Evolutionary conservation across 2,113 vertebrate genomes (phyloP), one percentile per base, ranked within the genome.

Genomic region (Pangasianodon hypophthalmus): DNA sequence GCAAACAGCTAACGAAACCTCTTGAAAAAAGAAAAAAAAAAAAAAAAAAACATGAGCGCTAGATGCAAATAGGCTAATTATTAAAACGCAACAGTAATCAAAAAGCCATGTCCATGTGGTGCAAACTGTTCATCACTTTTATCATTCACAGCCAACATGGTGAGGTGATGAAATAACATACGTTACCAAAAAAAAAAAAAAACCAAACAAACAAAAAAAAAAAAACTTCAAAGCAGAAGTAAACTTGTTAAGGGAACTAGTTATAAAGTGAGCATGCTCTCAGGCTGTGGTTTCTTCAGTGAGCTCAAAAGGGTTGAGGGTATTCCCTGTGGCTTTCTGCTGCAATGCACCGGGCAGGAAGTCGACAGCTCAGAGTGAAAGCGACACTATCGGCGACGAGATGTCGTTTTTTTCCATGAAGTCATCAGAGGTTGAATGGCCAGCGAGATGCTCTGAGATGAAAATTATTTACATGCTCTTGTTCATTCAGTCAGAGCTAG

Each of bases 401-500:
- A 95, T 92, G 93, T 93, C 93, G 92, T 92, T 93, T 95, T 95
- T 96, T 96, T 96, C 95, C 96, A 96, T 96, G 94, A 96, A 96
- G 96, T 96, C 95, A 96, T 79, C 50, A 58, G 54, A 44, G 84
- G 24, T n/a, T 73, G 52, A 56, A 29, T 56, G 86, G 48, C 93
- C 93, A 91, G 86, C 10, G 91, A 84, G 93, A 92, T 93, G 89
- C 88, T 86, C 91, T 79, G 91, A 90, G 82, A 89, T 91, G 80
- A 94, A 69, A 19, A 46, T 10, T 0, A 85, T 69, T 29, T 1
- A 8, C 13, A 7, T 3, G 41, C 19, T 46, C 58, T 44, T n/a
- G 24, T 48, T 44, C 83, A 29, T 46, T 44, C 60, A 46, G 11
- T 44, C 32, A 13, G 56, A 58, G 21, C 46, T 29, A 19, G 52